These are phyloP conservation scores for Amblyraja radiata DNA, from an alignment of 2,797 vertebrate genomes.

Conservation along the genomic window DNA sequence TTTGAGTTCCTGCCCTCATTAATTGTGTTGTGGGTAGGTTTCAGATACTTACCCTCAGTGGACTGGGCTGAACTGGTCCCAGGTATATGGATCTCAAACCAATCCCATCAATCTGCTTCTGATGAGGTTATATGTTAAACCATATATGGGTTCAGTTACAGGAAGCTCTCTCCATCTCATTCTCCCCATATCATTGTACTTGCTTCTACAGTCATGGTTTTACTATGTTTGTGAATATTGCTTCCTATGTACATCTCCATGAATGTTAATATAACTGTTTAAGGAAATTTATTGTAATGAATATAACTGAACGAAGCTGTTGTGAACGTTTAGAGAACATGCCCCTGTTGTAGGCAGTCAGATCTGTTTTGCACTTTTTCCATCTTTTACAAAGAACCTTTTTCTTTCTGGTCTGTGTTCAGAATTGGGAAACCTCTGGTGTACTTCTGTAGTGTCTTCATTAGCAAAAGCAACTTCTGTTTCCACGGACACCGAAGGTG, in stretches of 20 bases:
- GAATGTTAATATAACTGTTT: constrained; percentile 75
- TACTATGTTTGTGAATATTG: constrained; percentile 64
- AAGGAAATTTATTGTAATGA: constrained; percentile 57
- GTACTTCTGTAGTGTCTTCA: constrained; percentile 76
- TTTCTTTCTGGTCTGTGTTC: constrained; percentile 87
- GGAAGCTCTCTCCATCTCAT: constrained; percentile 58
- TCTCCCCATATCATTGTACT: constrained; percentile 65
- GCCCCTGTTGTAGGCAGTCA: constrained; percentile 67
- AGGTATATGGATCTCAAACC: neutral
- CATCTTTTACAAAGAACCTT: constrained; percentile 76
- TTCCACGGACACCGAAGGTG: constrained; percentile 47
- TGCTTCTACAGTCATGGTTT: constrained; percentile 53
- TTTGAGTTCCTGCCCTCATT: neutral
- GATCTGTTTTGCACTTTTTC: constrained; percentile 92
- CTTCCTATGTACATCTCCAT: constrained; percentile 63
- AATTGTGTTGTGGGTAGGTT: neutral
- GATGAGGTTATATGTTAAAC: neutral
- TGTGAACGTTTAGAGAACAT: constrained; percentile 51
- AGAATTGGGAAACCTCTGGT: constrained; percentile 74
- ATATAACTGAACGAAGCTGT: constrained; percentile 56
- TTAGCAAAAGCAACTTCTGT: constrained; percentile 69
- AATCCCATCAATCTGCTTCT: neutral
- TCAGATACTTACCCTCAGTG: neutral
- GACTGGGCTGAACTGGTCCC: neutral
- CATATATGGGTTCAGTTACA: constrained; percentile 44